A percentile compares a stretch with the other conserved stretches of the same genome.
phyloP scores from a whole-genome alignment of 1,140 invertebrate species.

The Drosophila biarmipes region DNA sequence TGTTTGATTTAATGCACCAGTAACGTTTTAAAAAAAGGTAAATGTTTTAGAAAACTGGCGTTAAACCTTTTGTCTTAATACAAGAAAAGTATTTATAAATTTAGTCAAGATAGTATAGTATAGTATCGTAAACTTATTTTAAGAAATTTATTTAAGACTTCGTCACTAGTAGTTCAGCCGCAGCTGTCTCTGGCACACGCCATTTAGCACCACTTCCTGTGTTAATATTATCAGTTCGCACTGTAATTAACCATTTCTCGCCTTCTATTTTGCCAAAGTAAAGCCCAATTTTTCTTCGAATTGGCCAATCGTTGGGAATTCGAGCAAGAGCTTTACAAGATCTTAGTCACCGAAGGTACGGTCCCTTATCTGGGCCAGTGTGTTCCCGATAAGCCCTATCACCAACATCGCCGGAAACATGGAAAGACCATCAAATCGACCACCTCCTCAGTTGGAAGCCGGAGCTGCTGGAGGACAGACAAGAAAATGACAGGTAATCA shows the following conservation, averaged over 20 bases:
- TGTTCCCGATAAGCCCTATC: slow-evolving; percentile 86
- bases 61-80: no score
- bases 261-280: background rate
- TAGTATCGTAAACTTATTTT: no score
- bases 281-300: background rate
- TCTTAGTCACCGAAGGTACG: slow-evolving; percentile 15
- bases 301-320: background rate
- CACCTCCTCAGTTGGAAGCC: slow-evolving; percentile 9
- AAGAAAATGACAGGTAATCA: slow-evolving; percentile 84
- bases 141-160: no score
- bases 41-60: no score
- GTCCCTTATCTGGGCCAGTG: slow-evolving; percentile 86
- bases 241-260: background rate
- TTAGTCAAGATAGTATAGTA: no score
- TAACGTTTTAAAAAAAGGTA: no score
- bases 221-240: background rate
- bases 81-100: no score
- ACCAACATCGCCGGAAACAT: slow-evolving; percentile 86
- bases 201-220: background rate
- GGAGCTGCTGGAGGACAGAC: slow-evolving; percentile 22
- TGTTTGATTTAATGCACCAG: no score
- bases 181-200: no score
- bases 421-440: slow-evolving; percentile 86
- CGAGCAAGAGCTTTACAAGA: slow-evolving; percentile 1
- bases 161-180: no score